Evolutionary conservation across 2,797 vertebrate species (phyloP), one percentile per base, ranked within the genome.

Genomic region (Lacerta agilis): DNA sequence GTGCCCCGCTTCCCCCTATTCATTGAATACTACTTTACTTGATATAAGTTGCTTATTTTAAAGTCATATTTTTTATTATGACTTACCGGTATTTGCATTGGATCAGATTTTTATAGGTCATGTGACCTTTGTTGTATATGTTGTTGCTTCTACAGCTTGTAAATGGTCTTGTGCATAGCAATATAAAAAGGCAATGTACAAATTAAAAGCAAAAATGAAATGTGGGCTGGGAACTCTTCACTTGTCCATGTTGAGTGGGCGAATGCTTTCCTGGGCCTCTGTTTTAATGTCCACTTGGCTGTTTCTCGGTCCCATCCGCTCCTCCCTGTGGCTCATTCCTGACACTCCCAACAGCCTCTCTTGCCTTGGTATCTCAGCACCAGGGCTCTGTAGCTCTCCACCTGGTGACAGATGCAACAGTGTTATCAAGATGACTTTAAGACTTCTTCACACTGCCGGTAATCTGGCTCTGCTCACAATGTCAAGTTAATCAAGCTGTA

Each of bases 361-460:
- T 79, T 20, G 36, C 20, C 33, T 27, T 79, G 43, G n/a, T 29
- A 27, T 69, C 43, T 86, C 8, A 33, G n/a, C 64, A 55, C 4
- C 4, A 1, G n/a, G 36, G 18, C 43, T 25, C n/a, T 4, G 25
- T 36, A n/a, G 27, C 13, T 86, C 66, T 79, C n/a, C 8, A 43
- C 77, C 23, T 13, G n/a, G 43, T 61, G 86, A 81, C 36, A 61
- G 27, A 73, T 20, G 27, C 86, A 18, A 73, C 17, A 8, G n/a
- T 87, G 78, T 33, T 87, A 87, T 87, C 86, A 75, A 81, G 78
- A 87, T 81, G 85, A 73, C 85, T 86, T 86, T 86, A 87, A 43
- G 78, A 61, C 86, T 87, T 61, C 86, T 73, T n/a, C 49, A 8
- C 33, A 4, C 67, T 33, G 45, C 49, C 1, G 10, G 43, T 80